Evolutionary conservation across 2,888 invertebrate genomes (phyloP), one percentile per base, ranked within the genome.

Genomic region (Amaurobius ferox): DNA sequence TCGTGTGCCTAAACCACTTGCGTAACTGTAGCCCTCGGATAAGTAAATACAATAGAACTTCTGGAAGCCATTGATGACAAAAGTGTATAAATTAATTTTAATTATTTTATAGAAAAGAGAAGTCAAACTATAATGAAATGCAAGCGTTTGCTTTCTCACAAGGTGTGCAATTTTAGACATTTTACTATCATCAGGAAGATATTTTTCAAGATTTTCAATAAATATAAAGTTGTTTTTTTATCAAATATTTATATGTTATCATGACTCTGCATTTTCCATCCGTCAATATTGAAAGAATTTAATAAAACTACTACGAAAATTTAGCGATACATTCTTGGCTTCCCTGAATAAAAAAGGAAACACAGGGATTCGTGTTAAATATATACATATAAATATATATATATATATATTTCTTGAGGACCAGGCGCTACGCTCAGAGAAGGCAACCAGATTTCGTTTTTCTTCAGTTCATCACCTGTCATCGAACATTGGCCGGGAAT

Each of bases 1-100:
- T 62, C 61, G 81, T 72, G 83, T 85, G 83, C 83, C 83, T 85
- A 64, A 77, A 73, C 23, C 80, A 73, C 55, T 73, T 80, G 35
- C 39, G 48, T 79, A 30, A 66, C 48, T 64, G 79, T 16, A 55
- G 1, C 23, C 55, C 55, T 55, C 55, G 23, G 55, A 55, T 55
- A 55, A 23, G 55, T 23, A 55, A 55, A 55, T 55, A 55, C 23
- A 23, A 16, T 23, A 55, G 44, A 44, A 16, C 3, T 55, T 19
- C 3, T 23, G 55, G 55, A 55, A 55, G 55, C 55, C 55, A 23
- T 55, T 23, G 55, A 23, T 55, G 16, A 44, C n/a, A n/a, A 35
- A 44, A 55, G 55, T 55, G 55, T 55, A 55, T 23, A 55, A 55
- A 55, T 23, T 55, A 23, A 19, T 55, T 55, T 23, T 23, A 16